Evolutionary conservation across 2,888 invertebrate species (phyloP).

Genomic region (Cremastinae sp.): DNA sequence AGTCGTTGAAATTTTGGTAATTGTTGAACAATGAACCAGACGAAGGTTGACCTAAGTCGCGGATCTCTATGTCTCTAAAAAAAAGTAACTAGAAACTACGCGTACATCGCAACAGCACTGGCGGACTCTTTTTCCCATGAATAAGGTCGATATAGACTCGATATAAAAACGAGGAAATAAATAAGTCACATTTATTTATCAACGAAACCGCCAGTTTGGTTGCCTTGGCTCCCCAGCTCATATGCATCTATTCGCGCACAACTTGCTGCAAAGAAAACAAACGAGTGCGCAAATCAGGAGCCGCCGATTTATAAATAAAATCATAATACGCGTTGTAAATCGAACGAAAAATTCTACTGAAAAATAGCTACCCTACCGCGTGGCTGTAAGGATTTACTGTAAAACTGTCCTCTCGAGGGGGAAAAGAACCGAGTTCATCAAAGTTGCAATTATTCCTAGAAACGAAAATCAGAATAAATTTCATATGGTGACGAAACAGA

Average conservation of each 20-base stretch:
- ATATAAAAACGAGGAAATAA: not conserved
- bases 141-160: constrained; percentile 8
- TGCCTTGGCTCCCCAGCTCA: constrained; percentile 35
- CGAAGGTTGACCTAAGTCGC: constrained; percentile 41
- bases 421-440: not conserved
- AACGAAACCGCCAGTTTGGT: constrained; percentile 50
- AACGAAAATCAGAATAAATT: not conserved
- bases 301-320: constrained; percentile 59
- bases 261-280: constrained; percentile 69
- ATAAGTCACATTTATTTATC: constrained; percentile 8
- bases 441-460: not conserved
- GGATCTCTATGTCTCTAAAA: constrained; percentile 47
- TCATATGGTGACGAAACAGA: not conserved
- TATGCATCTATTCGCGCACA: constrained; percentile 70
- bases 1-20: not conserved
- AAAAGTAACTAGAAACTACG: constrained; percentile 45
- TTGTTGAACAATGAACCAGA: constrained; percentile 48
- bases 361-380: constrained; percentile 9
- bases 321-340: not conserved
- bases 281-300: constrained; percentile 72
- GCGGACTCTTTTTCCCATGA: constrained; percentile 29
- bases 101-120: constrained; percentile 52
- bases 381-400: constrained; percentile 4
- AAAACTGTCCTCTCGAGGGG: constrained; percentile 1
- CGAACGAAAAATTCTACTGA: not conserved